Base-by-base conservation (phyloP, 2,888 invertebrate genomes). In the Drosophila lutescens region DNA sequence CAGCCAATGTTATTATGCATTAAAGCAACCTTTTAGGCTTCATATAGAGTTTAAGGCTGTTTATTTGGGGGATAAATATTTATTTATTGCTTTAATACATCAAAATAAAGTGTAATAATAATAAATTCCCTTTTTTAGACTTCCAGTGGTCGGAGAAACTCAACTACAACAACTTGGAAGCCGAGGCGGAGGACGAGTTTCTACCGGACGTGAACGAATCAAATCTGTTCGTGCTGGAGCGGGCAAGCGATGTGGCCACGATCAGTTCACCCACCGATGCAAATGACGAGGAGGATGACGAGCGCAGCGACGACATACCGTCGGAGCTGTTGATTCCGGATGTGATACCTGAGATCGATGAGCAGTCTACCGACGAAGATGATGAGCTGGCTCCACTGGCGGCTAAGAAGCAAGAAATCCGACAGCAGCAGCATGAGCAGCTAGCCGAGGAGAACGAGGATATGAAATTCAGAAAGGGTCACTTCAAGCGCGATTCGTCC, bases 321-420 rank as follows among this genome's bases (percentile, higher is more conserved):
- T 88, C 90, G 0, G 92, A 92, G 49, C 72, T 92, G 20, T 76
- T 92, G 23, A 91, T 92, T 77, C 90, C 90, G 36, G 92, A 92
- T 69, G 76, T 86, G 2, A 91, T 92, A 86, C 92, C 92, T 6
- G 92, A 92, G 82, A 90, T 92, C 13, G 91, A 92, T 81, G 92
- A 92, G 71, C 84, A 90, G 63, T 91, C 91, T 20, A 90, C 91
- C 12, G 90, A 90, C 34, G 90, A 91, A 50, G 87, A 90, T 23
- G 87, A 90, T 44, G 91, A 90, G 26, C 67, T 90, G 50, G 72
- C 88, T 23, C 90, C 89, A 2, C 53, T 84, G 51, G 62, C 66
- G 4, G 36, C 47, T 51, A 55, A 59, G 38, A 55, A 55, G 53
- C 62, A 40, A 7, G 12, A 9, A 36, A 50, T 2, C 23, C 56